Base-by-base conservation (phyloP, 1,140 invertebrate species). In the Tetramorium alpestre region DNA sequence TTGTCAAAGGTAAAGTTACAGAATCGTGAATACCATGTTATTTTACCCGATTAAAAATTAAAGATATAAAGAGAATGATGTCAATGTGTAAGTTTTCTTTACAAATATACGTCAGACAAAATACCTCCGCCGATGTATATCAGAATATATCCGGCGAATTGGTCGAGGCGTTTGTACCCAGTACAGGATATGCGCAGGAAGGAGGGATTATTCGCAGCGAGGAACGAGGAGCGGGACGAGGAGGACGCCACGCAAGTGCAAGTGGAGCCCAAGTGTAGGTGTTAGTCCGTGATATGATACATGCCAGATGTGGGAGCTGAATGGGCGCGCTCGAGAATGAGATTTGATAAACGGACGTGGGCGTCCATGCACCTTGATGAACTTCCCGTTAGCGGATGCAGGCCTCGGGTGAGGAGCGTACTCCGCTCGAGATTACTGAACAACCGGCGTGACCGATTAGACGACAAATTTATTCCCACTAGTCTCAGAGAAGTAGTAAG, bases 361-460 rank as follows among this genome's bases (percentile, higher is more conserved):
- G 78, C 22, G 78, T 70, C 16, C 77, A 64, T 81, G 49, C 49
- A 81, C 78, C 65, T 81, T 81, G 65, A 81, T 81, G 64, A 81
- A 81, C 49, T 81, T 81, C 64, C 78, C 51, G 38, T 13, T 44
- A 16, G 22, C 65, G 65, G 78, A 81, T 81, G 49, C 16, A 56
- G n/a, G 13, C 64, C n/a, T 41, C 62, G 8, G 49, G 0, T 13
- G 28, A 81, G 5, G 2, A 10, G 33, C 58, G 54, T 10, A 22
- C 28, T 65, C n/a, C 22, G 16, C 4, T 62, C 41, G 47, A 54
- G 44, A 80, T 80, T 54, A 47, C 22, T 13, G 22, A 49, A 54
- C 33, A 81, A 70, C 38, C 49, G 13, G 6, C n/a, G 25, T 13
- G 33, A 0, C n/a, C n/a, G 33, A 25, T 54, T 44, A 69, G 44